Percentiles rank a stretch among this genome's conserved stretches.
Conservation (phyloP, 2,113 vertebrate species). For the Peucedramus taeniatus region DNA sequence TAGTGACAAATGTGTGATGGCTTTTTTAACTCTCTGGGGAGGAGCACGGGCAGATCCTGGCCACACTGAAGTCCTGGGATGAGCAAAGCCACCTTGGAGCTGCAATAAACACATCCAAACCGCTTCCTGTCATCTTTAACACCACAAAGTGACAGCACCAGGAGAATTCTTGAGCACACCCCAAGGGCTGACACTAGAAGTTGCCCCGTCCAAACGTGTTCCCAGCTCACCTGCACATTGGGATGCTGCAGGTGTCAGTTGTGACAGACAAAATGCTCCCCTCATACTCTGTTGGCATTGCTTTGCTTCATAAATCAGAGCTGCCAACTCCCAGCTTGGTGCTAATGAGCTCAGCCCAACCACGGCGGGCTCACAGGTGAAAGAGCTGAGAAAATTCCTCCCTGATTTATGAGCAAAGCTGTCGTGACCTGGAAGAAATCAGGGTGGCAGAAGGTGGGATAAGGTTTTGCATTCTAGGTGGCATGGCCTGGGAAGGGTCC, state of each 20-base stretch:
- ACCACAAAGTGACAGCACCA: not conserved
- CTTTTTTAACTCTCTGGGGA: not conserved
- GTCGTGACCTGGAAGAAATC: not conserved
- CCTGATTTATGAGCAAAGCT: slow-evolving; percentile 18
- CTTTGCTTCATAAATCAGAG: slow-evolving; percentile 23
- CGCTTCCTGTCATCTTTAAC: not conserved
- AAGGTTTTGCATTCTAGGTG: not conserved
- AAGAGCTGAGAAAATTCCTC: not conserved
- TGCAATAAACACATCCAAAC: not conserved
- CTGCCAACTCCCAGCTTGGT: not conserved
- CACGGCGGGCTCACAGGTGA: fast-evolving
- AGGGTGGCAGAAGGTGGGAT: not conserved
- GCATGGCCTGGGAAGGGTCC: not conserved
- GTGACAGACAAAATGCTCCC: not conserved
- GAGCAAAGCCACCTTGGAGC: not conserved
- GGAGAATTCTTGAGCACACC: not conserved
- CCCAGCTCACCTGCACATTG: not conserved
- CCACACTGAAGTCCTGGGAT: not conserved
- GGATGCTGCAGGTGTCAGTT: not conserved
- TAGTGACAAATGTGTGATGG: not conserved
- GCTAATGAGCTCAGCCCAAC: not conserved
- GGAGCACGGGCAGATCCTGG: not conserved
- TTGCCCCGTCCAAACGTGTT: fast-evolving
- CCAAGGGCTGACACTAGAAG: fast-evolving
- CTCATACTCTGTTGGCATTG: fast-evolving